phyloP scores from a whole-genome alignment of 2,888 invertebrate species.

The Seira musarum region DNA sequence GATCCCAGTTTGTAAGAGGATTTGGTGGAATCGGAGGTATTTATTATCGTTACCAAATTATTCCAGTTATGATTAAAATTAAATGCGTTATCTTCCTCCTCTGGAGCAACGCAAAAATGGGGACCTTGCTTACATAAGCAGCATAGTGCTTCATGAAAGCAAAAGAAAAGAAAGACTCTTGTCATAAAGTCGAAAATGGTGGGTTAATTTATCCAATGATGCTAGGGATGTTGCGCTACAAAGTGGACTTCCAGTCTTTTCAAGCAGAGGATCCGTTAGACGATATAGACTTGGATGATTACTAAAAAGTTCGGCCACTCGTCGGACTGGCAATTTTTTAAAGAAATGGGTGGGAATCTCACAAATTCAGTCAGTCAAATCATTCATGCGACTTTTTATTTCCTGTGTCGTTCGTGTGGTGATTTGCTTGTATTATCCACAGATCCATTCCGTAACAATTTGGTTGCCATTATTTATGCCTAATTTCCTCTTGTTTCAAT shows the following conservation, averaged over 20 bases:
- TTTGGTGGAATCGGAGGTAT: conserved; percentile 99
- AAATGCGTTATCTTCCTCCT: neutral
- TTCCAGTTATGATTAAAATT: neutral
- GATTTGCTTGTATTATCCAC: conserved; percentile 29
- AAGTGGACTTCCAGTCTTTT: conserved; percentile 98
- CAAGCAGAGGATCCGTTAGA: conserved; percentile 95
- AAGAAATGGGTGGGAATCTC: conserved; percentile 48
- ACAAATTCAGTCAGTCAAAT: neutral
- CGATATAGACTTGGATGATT: conserved; percentile 97
- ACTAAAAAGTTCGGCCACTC: conserved; percentile 76
- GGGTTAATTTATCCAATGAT: conserved; percentile 52
- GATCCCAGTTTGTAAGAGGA: conserved; percentile 99
- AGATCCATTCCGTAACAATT: no score
- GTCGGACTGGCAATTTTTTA: conserved; percentile 46
- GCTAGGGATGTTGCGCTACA: conserved; percentile 97
- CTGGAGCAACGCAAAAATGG: neutral
- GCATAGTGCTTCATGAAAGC: neutral
- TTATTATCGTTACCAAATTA: neutral
- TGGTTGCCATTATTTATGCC: no score
- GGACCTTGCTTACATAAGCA: neutral
- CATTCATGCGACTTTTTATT: conserved; percentile 36
- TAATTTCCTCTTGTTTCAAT: conserved; percentile 21
- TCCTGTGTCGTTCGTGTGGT: conserved; percentile 29
- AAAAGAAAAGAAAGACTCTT: neutral
- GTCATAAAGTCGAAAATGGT: conserved; percentile 38